Base-by-base conservation (phyloP, 2,797 vertebrate genomes). In the Takifugu ocellatus region DNA sequence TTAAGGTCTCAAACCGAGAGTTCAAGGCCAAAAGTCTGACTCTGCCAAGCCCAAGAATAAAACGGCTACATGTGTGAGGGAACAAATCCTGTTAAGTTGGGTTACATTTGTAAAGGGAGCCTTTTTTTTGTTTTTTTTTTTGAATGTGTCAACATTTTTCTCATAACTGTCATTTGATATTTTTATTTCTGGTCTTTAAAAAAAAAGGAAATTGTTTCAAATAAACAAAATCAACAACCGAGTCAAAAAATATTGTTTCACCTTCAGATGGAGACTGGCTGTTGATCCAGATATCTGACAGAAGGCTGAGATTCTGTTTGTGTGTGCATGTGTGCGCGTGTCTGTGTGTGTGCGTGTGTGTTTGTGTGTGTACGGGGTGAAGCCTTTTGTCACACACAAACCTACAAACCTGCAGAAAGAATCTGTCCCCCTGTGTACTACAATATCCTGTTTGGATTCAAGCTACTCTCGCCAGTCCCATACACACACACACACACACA, bases 401-500 rank as follows among this genome's bases (percentile, higher is more conserved):
- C 12, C 36, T 6, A 14, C 36, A 39, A 39, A 39, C 36, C 36
- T 39, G 51, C 77, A 70, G 73, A 77, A 82, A 72, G 64, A 87
- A 81, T 84, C 74, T 71, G 70, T 77, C 72, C 75, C 77, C 64
- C 80, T 36, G 69, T 87, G 78, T 87, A 82, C 76, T 78, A 86
- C 84, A 88, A 87, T 89, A 88, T 90, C 87, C 85, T 88, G 88
- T 90, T 86, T 84, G 82, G 80, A 74, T 74, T 86, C 58, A 65
- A 76, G 74, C 63, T 64, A 63, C 64, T 65, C 49, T 68, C 72
- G 57, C 66, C 27, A 43, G 59, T 52, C 52, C 36, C 25, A 47
- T 63, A 58, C 59, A 54, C 61, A 55, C 26, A 27, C 24, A 39
- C 14, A 25, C 21, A 56, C 51, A 48, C 51, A 48, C 46, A 29